Base-by-base conservation (phyloP, 2,113 vertebrate genomes). In the Laticauda colubrina region DNA sequence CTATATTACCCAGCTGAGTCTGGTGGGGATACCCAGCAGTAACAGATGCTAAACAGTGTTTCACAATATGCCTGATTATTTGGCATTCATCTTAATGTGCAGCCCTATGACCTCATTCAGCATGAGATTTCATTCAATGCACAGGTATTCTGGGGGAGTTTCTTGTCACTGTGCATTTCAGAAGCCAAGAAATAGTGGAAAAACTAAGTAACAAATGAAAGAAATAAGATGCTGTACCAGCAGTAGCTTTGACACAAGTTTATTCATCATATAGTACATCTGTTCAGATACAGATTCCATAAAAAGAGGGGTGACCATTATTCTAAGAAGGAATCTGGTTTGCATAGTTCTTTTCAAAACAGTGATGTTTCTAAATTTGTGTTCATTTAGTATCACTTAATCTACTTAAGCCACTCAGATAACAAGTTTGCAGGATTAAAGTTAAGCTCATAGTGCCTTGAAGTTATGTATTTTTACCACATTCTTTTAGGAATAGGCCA, bases 1-100 rank as follows among this genome's bases (percentile, higher is more conserved):
- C 87, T 64, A 57, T 29, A 61, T 48, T 89, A 92, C 11, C 5
- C 15, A 54, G 11, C 88, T 94, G 90, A 93, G 2, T 43, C 95
- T 69, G 86, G 51, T 34, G 89, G 90, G 93, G 85, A 53, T 90
- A 39, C 93, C 53, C 85, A 91, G 24, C 90, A 91, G 88, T 45
- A 94, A 92, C 94, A 96, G 96, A 95, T 96, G 96, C 94, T 51
- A 96, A 95, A 96, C 95, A 94, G 93, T 95, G 87, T 85, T 95
- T 96, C 55, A 92, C 94, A 96, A 95, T 95, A 91, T 89, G 93
- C 53, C 64, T 45, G 51, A 43, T 81, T 8, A 94, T 93, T 92
- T 95, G 87, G 11, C 89, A 89, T 86, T 91, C 87, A 91, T 92
- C 91, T 95, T 93, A 91, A 48, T 87, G 81, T 56, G 87, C 39